Percentiles rank a stretch among this genome's conserved stretches.
Evolutionary conservation across 2,888 invertebrate genomes (phyloP).

Genomic region (Himalopsyche kuldschensis): DNA sequence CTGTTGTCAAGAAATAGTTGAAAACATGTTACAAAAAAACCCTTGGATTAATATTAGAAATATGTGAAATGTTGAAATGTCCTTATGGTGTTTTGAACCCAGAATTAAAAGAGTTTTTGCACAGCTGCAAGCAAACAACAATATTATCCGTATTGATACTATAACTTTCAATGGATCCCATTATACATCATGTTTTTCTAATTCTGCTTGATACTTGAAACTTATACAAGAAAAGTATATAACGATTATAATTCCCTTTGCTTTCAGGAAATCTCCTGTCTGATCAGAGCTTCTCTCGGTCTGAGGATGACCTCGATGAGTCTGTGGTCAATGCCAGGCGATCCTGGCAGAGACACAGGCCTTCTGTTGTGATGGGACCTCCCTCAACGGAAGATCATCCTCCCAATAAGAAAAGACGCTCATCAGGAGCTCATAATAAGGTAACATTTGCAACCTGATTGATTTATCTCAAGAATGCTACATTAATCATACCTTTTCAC

Average conservation of each 20-base stretch:
- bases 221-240: too few species aligned
- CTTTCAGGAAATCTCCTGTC: slow-evolving; percentile 69
- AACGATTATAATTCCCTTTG: background rate
- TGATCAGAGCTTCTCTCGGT: slow-evolving; percentile 80
- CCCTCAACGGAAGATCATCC: slow-evolving; percentile 46
- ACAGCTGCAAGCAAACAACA: too few species aligned
- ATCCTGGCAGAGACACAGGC: slow-evolving; percentile 56
- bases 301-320: slow-evolving; percentile 78
- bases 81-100: too few species aligned
- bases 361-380: slow-evolving; percentile 47
- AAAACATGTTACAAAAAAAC: too few species aligned
- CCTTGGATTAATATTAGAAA: too few species aligned
- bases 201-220: too few species aligned
- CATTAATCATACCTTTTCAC: background rate
- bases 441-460: slow-evolving; percentile 41
- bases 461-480: background rate
- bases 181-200: too few species aligned
- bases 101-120: too few species aligned
- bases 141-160: too few species aligned
- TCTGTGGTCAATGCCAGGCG: slow-evolving; percentile 56
- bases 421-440: slow-evolving; percentile 48
- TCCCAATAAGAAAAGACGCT: slow-evolving; percentile 51
- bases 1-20: too few species aligned
- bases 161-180: too few species aligned
- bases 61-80: too few species aligned